These are phyloP conservation scores for Microcebus griseorufus DNA, from an alignment of 2,113 vertebrate genomes.

Conservation along the genomic window DNA sequence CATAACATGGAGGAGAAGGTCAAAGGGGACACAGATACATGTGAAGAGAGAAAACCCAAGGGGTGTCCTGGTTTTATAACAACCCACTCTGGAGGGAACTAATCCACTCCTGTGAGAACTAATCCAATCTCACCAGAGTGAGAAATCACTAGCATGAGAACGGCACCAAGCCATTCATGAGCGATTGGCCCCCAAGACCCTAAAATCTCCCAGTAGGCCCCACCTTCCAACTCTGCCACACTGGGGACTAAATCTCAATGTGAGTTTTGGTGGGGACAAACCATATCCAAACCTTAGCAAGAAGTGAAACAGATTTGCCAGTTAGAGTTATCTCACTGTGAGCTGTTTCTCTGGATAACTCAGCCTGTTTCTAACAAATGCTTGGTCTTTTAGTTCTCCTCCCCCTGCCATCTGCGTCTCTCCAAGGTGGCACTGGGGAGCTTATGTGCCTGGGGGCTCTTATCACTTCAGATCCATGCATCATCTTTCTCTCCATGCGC, in stretches of 20 bases:
- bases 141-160: not conserved
- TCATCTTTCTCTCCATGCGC: not conserved
- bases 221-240: not conserved
- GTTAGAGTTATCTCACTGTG: not conserved
- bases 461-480: not conserved
- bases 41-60: not conserved
- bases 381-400: not conserved
- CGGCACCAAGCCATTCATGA: not conserved
- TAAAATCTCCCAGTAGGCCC: not conserved
- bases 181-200: not conserved
- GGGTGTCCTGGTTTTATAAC: not conserved
- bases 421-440: not conserved
- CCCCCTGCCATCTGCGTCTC: not conserved
- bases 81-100: not conserved
- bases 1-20: not conserved
- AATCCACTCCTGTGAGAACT: not conserved
- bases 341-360: not conserved
- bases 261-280: not conserved
- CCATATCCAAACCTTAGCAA: not conserved
- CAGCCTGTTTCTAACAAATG: not conserved
- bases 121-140: not conserved
- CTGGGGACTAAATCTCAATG: not conserved
- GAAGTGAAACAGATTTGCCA: not conserved
- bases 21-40: not conserved
- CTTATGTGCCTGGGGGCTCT: not conserved